Evolutionary conservation across 2,113 vertebrate species (phyloP), one percentile per base, ranked within the genome.

Genomic region (Cisticola juncidis): DNA sequence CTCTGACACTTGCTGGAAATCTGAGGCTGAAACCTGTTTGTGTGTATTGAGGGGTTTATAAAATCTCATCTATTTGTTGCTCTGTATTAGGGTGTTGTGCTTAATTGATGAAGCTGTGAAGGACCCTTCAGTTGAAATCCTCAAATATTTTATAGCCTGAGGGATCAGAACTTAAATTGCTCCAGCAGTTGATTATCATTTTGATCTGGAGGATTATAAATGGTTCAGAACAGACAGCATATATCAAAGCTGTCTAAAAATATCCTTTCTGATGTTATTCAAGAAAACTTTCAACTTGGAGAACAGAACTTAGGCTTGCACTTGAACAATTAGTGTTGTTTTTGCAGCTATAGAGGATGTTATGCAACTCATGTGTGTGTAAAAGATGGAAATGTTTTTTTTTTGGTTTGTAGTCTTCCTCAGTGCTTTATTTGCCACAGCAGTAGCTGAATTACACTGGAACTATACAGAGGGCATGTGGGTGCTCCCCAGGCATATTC

Each of bases 1-100:
- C 60, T 72, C 81, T 97, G 50, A 62, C 76, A 62, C 50, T 88
- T 77, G 25, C 73, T 93, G 48, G 81, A 94, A 91, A 79, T 69
- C 38, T 24, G 44, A 91, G 84, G 25, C 66, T 66, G 78, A 92
- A 92, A 81, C 23, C 18, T 62, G 16, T 29, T 81, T 74, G 26
- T 61, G 26, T 91, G 6, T 45, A 19, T 70, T 84, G 56, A 84
- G 44, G 33, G 24, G 5, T 62, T 82, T 54, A 22, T 77, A 51
- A 92, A 89, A 86, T 33, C 40, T 40, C 15, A 38, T 81, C 12
- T 61, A 20, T 23, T 72, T 11, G 22, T 81, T 86, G 21, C 38
- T 78, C 18, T 74, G 5, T 61, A 5, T 80, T 42, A 29, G 33
- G 29, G 36, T 56, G 35, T 82, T 90, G 78, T 90, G 76, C 22